Evolutionary conservation across 2,888 invertebrate genomes (phyloP), one percentile per base, ranked within the genome.

Genomic region (Gerris lacustris): DNA sequence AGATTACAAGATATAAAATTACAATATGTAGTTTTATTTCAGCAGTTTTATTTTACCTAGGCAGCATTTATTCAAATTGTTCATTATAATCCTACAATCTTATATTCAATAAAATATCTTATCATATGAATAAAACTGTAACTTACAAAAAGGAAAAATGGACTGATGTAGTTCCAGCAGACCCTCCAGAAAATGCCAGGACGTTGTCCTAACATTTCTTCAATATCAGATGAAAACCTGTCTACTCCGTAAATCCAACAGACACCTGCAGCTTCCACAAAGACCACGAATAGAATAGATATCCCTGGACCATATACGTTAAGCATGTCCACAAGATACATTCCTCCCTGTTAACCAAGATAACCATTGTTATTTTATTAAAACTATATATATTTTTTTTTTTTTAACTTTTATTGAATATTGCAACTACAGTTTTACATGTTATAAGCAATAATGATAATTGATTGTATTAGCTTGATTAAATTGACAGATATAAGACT

Each of bases 241-340:
- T 89, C 88, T 0, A 90, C 91, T 2, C 92, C 94, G 79, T 94
- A 94, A 77, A 94, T 86, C 92, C 93, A 94, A 81, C 90, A 91
- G 0, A 94, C 91, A 0, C 92, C 94, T 0, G 92, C 90, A 0
- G 93, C 90, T 80, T 94, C 94, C 71, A 94, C 91, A 79, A 94
- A 94, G 66, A 94, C 94, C 75, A 94, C 92, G 81, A 94, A 94
- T 67, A 94, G 82, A 73, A 94, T 91, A 44, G 94, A 90, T 77
- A 93, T 83, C 0, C 92, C 91, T 0, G 94, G 93, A 0, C 94
- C 93, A 79, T 92, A 94, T 43, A 90, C 89, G 81, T 93, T 94
- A 72, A 94, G 83, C 76, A 94, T 85, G 78, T 92, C 91, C 44
- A 94, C 92, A 77, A 94, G 84, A 80, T 91, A 91, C 71, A 91